Base-by-base conservation (phyloP, 1,140 invertebrate species). In the Cyclina sinensis region DNA sequence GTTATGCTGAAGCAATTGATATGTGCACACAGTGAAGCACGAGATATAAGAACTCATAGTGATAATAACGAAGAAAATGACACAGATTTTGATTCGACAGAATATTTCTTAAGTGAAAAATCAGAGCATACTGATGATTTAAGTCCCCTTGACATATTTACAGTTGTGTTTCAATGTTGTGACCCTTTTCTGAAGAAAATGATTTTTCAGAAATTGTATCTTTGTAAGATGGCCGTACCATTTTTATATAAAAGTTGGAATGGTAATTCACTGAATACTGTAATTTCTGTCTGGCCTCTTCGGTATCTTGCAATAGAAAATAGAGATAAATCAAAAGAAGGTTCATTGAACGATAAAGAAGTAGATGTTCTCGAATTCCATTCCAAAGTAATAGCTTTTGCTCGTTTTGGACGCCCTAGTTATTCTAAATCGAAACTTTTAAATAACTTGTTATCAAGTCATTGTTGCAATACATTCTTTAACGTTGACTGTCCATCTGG, bases 191-290 rank as follows among this genome's bases (percentile, higher is more conserved):
- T 78, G 39, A 78, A 54, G 24, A 5, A 78, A 51, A 14, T 78
- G 24, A 24, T 78, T 7, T n/a, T 78, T 78, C 39, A 54, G 30
- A 78, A 78, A 54, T 3, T 78, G 43, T 78, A 39, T 27, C 27
- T 78, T 27, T 78, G 74, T 35, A 78, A 78, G 51, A 12, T 51
- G 27, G 74, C 74, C 18, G 48, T 78, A 48, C 74, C 74, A 1
- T 78, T 78, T 51, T 9, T 78, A 14, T 78, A 78, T 32, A 78
- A 27, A 1, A 4, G 3, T 18, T 39, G 30, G 39, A 46, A 9
- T 11, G 11, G 24, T 3, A n/a, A 51, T 51, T 27, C 9, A 24
- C 24, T 27, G 5, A 1, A 24, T 3, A 9, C 39, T 16, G 18
- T 54, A 5, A 2, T 78, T 3, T 46, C 74, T 39, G 59, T 65